Evolutionary conservation across 2,113 vertebrate genomes (phyloP).

Genomic region (Sapayoa aenigma): DNA sequence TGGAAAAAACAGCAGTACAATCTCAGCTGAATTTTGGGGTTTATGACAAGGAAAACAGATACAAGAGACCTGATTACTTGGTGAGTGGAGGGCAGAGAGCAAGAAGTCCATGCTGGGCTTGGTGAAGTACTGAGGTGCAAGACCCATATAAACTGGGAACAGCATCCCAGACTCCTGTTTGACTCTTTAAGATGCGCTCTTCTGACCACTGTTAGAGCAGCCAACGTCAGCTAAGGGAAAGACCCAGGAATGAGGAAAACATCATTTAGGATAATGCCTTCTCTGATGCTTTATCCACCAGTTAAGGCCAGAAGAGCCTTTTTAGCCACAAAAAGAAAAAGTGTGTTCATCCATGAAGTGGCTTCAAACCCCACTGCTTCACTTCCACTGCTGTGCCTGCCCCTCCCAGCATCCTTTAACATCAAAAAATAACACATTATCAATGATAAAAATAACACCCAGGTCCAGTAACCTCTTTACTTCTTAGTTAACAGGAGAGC

Average conservation of each 20-base stretch:
- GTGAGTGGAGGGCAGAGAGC: not conserved
- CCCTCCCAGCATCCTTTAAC: not conserved
- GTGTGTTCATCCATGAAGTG: not conserved
- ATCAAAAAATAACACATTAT: not conserved
- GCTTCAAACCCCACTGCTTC: not conserved
- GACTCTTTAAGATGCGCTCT: not conserved
- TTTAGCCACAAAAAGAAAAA: not conserved
- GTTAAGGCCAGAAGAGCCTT: not conserved
- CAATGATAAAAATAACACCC: not conserved
- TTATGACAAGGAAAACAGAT: not conserved
- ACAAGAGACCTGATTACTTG: not conserved
- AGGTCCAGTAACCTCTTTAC: not conserved
- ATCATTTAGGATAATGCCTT: not conserved
- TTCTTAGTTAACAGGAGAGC: not conserved
- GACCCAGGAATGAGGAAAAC: not conserved
- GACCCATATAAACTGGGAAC: rapidly evolving
- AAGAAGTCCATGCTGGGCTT: not conserved
- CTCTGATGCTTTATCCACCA: not conserved
- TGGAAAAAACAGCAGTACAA: slow-evolving; percentile 3
- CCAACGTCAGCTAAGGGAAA: not conserved
- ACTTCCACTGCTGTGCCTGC: not conserved
- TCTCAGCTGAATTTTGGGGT: not conserved
- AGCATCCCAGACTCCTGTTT: not conserved
- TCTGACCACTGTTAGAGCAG: not conserved
- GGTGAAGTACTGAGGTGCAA: not conserved